phyloP scores from a whole-genome alignment of 2,888 invertebrate species.

The Liposcelis brunnea region DNA sequence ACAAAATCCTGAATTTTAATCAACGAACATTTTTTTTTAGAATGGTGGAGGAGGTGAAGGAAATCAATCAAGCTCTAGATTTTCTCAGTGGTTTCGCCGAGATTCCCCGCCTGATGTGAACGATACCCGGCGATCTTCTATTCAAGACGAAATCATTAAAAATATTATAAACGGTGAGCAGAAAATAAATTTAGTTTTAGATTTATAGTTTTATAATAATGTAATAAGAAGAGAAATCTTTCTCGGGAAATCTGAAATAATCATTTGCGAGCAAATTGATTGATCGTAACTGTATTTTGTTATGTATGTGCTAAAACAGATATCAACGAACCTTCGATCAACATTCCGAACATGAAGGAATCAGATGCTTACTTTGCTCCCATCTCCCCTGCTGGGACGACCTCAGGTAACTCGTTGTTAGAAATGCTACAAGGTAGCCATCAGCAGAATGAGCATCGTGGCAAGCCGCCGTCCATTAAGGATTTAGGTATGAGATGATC shows the following conservation, averaged over 20 bases:
- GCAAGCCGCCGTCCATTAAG: constrained; percentile 3
- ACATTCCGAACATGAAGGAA: constrained; percentile 29
- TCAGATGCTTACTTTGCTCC: constrained; percentile 50
- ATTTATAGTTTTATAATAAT: neutral
- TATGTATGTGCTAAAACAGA: constrained; percentile 18
- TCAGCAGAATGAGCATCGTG: too few relatives aligned
- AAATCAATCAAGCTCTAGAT: constrained; percentile 25
- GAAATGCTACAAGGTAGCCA: constrained; percentile 44
- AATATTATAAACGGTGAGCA: constrained; percentile 44
- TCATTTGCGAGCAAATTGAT: too few relatives aligned
- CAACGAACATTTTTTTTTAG: constrained; percentile 30
- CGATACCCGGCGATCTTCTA: constrained; percentile 33
- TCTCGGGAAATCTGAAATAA: too few relatives aligned
- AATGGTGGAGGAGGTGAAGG: constrained; percentile 31
- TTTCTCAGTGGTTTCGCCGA: constrained; percentile 48
- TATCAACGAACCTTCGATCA: constrained; percentile 29
- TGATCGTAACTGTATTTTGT: too few relatives aligned
- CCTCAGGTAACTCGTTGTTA: constrained; percentile 35
- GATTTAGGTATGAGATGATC: constrained; percentile 1
- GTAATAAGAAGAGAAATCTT: too few relatives aligned
- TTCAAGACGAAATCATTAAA: constrained; percentile 42
- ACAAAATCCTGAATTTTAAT: too few relatives aligned
- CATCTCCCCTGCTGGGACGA: constrained; percentile 43
- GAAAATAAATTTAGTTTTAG: constrained; percentile 6
- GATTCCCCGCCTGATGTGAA: constrained; percentile 37